Conservation (phyloP, 2,888 invertebrate genomes). For the Lasioglossum vierecki region DNA sequence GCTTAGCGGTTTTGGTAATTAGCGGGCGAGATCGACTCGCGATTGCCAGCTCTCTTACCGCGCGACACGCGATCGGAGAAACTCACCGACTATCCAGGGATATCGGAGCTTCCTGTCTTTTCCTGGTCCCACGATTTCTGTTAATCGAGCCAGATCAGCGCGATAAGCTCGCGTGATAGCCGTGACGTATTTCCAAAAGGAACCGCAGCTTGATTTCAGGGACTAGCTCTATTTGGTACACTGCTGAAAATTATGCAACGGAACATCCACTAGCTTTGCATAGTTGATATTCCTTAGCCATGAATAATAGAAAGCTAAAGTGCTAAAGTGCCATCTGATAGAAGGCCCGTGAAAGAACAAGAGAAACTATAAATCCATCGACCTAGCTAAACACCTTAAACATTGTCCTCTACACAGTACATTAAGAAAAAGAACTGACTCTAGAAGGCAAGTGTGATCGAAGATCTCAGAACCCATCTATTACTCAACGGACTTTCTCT, state of each 20-base stretch:
- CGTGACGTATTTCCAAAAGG: background rate
- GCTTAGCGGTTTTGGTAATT: conserved; percentile 66
- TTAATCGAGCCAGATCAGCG: background rate
- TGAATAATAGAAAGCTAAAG: background rate
- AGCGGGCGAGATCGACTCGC: conserved; percentile 54
- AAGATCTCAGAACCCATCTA: background rate
- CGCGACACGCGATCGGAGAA: conserved; percentile 20
- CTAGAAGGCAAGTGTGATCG: background rate
- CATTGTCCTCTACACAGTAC: background rate
- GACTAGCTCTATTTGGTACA: background rate
- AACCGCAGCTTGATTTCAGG: background rate
- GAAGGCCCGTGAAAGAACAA: background rate
- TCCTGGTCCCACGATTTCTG: conserved; percentile 1
- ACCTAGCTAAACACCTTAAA: background rate
- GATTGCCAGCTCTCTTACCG: conserved; percentile 28
- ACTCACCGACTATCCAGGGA: background rate
- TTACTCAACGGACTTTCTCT: background rate
- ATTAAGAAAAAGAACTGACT: conserved; percentile 1
- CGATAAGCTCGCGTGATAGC: background rate
- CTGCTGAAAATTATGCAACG: background rate
- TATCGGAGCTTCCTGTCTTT: background rate
- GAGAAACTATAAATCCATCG: background rate
- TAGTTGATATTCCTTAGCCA: background rate
- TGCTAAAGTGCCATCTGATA: background rate
- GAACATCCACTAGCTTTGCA: background rate